Evolutionary conservation across 2,797 vertebrate genomes (phyloP).

Genomic region (Poecilia wingei): DNA sequence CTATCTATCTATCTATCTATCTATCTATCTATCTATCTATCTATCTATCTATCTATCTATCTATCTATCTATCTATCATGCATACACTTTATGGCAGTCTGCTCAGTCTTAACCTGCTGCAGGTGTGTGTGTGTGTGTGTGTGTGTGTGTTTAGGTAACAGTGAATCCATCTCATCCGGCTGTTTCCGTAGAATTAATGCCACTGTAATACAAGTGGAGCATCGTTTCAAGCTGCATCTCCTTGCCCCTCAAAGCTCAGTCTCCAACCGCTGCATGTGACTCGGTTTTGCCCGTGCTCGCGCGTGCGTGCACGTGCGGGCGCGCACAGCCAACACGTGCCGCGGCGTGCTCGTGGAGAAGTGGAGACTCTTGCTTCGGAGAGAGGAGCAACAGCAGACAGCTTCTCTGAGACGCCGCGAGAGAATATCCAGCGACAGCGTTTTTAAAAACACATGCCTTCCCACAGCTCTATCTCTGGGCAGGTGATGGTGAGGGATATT

Average conservation of each 20-base stretch:
- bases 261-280: slow-evolving; percentile 66
- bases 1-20: slow-evolving; percentile 32
- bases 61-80: slow-evolving; percentile 14
- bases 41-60: slow-evolving; percentile 21
- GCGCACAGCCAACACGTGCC: slow-evolving; percentile 72
- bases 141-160: slow-evolving; percentile 15
- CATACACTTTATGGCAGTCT: not conserved
- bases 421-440: slow-evolving; percentile 20
- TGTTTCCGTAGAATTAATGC: slow-evolving; percentile 18
- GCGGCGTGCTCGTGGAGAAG: slow-evolving; percentile 34
- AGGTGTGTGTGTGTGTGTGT: slow-evolving; percentile 34
- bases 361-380: slow-evolving; percentile 4
- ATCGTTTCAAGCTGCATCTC: slow-evolving; percentile 43
- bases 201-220: slow-evolving; percentile 43
- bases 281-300: slow-evolving; percentile 44
- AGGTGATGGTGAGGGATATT: slow-evolving; percentile 50
- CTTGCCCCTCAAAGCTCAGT: slow-evolving; percentile 30
- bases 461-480: slow-evolving; percentile 55
- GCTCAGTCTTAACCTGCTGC: slow-evolving; percentile 51
- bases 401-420: slow-evolving; percentile 16
- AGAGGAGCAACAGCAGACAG: slow-evolving; percentile 16
- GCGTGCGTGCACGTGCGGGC: slow-evolving; percentile 62
- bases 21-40: slow-evolving; percentile 22
- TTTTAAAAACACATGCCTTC: slow-evolving; percentile 32
- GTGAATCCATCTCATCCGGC: not conserved